A percentile compares a stretch with the other conserved stretches of the same genome.
Evolutionary conservation across 1,140 invertebrate genomes (phyloP).

Genomic region (Delia radicum): DNA sequence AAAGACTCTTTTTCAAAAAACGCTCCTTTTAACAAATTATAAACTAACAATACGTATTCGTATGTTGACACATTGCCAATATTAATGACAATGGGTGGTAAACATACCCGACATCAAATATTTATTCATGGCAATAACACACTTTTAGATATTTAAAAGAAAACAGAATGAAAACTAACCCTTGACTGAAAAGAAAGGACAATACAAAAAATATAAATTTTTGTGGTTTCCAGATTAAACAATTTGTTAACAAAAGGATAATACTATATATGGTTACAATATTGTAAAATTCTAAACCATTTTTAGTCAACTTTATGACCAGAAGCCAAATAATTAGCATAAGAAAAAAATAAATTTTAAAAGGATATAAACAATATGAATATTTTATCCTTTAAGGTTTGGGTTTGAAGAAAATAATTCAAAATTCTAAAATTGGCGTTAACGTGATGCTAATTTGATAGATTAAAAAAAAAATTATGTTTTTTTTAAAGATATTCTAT

Average conservation of each 20-base stretch:
- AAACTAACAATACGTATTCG: neutral
- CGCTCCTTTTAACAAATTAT: neutral
- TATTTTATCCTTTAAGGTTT: no score
- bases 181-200: neutral
- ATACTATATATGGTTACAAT: no score
- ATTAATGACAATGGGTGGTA: neutral
- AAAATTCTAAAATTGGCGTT: no score
- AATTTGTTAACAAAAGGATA: neutral
- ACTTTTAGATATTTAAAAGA: neutral
- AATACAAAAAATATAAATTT: neutral
- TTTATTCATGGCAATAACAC: neutral
- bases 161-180: no score
- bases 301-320: neutral
- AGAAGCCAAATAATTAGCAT: conserved; percentile 4
- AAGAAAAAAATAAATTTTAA: no score
- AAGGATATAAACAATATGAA: no score
- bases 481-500: no score
- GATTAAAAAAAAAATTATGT: no score
- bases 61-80: conserved; percentile 15
- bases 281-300: neutral
- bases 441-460: no score
- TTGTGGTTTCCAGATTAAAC: conserved; percentile 12
- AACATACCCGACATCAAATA: neutral
- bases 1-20: no score
- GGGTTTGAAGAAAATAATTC: no score